Evolutionary conservation across 1,140 invertebrate species (phyloP).

Genomic region (Aphis craccivora): DNA sequence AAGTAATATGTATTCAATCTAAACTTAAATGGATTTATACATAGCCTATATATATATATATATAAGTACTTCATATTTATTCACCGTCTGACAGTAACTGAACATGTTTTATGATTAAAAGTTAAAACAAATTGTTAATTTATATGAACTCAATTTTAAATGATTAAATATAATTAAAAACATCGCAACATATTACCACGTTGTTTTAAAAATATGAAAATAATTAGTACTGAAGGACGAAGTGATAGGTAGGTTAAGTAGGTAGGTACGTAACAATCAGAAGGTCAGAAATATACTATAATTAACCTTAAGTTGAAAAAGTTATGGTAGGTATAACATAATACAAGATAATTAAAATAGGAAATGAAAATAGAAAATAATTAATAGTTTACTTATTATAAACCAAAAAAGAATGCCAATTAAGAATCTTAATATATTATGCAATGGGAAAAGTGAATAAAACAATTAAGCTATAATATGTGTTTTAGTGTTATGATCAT

Average conservation of each 20-base stretch:
- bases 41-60: neutral
- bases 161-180: slow-evolving; percentile 16
- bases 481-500: neutral
- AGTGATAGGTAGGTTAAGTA: slow-evolving; percentile 11
- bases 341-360: neutral
- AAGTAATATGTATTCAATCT: neutral
- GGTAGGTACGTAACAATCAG: neutral
- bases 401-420: neutral
- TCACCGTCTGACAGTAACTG: neutral
- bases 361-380: neutral
- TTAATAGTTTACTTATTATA: neutral
- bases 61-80: neutral
- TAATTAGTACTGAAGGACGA: slow-evolving; percentile 7
- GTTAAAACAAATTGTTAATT: neutral
- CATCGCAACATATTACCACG: neutral
- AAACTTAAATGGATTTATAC: neutral
- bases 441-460: neutral
- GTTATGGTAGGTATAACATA: neutral
- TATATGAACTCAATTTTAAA: neutral
- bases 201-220: slow-evolving; percentile 8
- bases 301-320: slow-evolving; percentile 13
- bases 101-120: neutral
- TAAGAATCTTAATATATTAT: neutral
- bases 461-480: neutral
- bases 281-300: neutral